These are phyloP conservation scores for Sebastes cheni DNA, from an alignment of 2,797 vertebrate species.

Conservation along the genomic window DNA sequence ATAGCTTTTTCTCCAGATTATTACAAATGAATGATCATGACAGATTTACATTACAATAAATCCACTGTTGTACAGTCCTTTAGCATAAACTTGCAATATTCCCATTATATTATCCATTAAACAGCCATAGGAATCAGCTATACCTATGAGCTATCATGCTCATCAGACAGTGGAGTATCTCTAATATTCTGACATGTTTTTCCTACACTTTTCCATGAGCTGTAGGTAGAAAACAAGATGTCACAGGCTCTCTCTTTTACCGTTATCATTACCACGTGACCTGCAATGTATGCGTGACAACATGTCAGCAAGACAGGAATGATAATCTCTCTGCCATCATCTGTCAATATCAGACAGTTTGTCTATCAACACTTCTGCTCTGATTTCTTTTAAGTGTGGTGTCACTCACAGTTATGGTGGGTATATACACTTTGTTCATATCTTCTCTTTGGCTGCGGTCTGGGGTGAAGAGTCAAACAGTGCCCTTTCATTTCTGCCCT, in stretches of 20 bases:
- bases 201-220: not conserved
- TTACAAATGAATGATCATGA: not conserved
- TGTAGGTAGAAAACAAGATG: not conserved
- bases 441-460: not conserved
- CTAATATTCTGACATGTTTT: not conserved
- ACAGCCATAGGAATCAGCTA: not conserved
- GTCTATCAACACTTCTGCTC: not conserved
- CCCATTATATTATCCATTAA: not conserved
- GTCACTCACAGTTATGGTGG: not conserved
- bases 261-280: slow-evolving; percentile 10
- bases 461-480: not conserved
- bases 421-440: not conserved
- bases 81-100: not conserved
- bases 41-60: not conserved
- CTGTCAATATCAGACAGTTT: not conserved
- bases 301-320: slow-evolving; percentile 29
- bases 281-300: slow-evolving; percentile 12
- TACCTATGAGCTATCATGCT: too few relatives aligned
- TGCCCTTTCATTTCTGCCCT: not conserved
- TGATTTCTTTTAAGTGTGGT: not conserved
- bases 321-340: slow-evolving; percentile 20
- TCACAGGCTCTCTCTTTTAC: not conserved
- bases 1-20: not conserved
- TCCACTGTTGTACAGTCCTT: not conserved
- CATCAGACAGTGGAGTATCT: not conserved